Conservation (phyloP, 2,113 vertebrate genomes). For the Rhinopomastus cyanomelas region DNA sequence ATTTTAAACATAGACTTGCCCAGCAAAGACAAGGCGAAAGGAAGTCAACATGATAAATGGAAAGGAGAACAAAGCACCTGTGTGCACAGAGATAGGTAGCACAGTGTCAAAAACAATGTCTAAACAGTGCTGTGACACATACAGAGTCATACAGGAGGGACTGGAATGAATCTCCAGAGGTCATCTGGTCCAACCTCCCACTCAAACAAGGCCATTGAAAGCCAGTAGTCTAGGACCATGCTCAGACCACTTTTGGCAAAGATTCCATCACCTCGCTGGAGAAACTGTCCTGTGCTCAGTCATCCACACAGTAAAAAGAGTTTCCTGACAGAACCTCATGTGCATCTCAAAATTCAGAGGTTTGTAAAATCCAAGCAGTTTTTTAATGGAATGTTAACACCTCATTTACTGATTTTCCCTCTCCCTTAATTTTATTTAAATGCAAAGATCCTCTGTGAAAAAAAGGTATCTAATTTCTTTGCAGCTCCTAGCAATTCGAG, state of each 20-base stretch:
- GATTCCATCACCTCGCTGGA: not conserved
- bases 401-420: not conserved
- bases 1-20: not conserved
- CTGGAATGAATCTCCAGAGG: not conserved
- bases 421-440: not conserved
- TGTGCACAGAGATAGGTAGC: not conserved
- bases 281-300: not conserved
- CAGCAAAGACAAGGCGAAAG: not conserved
- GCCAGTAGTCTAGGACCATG: rapidly evolving
- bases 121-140: not conserved
- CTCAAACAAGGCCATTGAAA: not conserved
- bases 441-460: not conserved
- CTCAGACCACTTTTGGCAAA: not conserved
- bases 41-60: not conserved
- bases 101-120: not conserved
- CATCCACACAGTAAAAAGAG: not conserved
- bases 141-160: not conserved
- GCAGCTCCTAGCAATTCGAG: not conserved
- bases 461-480: not conserved
- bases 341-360: not conserved
- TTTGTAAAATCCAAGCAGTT: not conserved
- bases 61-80: not conserved
- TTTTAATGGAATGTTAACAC: not conserved
- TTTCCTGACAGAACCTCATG: not conserved
- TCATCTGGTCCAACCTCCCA: not conserved